Base-by-base conservation (phyloP, 1,140 invertebrate genomes). In the Calliphora vicina region DNA sequence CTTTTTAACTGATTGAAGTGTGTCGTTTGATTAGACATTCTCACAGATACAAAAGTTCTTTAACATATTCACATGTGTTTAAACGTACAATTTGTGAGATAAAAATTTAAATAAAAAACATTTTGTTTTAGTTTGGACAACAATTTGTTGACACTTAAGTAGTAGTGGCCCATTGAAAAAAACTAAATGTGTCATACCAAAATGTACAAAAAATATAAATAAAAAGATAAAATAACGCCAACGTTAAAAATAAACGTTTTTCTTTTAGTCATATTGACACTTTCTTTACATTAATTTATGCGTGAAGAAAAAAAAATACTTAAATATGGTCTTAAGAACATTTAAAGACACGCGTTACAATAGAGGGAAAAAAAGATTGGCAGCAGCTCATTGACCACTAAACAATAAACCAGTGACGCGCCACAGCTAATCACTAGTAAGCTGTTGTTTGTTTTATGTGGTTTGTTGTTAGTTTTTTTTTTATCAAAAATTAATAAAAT, bases 1-100 rank as follows among this genome's bases (percentile, higher is more conserved):
- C 17, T 50, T 50, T 50, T n/a, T 50, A 67, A 67, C 23, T 67
- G 61, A 67, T 67, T 67, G 61, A 67, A 67, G 61, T 67, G 61
- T 67, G 61, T 67, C 61, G 9, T 23, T 67, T 67, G 61, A 67
- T 67, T 23, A 25, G n/a, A 20, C 13, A 50, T 50, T 50, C 12
- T 50, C 12, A 50, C 20, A 67, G 20, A 67, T 57, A 67, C n/a
- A n/a, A n/a, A n/a, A n/a, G n/a, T n/a, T n/a, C n/a, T n/a, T n/a
- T n/a, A n/a, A n/a, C n/a, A n/a, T n/a, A n/a, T n/a, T 67, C 20
- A 67, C 61, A 23, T 67, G n/a, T 50, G 45, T 50, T 13, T 13
- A 50, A n/a, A 50, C 45, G 45, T 17, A 12, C 12, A 17, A 12
- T 50, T 50, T 13, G 12, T 15, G 15, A 50, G 12, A 50, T 35